Conservation (phyloP, 2,113 vertebrate genomes). For the Oriolus oriolus region DNA sequence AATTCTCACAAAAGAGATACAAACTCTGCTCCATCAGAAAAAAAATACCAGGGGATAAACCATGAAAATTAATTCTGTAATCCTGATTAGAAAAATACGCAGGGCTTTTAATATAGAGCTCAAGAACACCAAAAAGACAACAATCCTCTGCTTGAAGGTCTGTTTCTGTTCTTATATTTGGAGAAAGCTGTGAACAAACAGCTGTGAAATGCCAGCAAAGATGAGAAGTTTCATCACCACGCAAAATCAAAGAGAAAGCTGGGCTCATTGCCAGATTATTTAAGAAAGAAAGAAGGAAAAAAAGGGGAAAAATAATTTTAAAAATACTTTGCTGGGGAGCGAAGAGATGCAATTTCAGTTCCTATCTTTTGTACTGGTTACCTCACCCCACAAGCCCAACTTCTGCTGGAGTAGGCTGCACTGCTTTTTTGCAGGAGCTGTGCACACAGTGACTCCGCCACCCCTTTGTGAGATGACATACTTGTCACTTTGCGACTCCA, state of each 20-base stretch:
- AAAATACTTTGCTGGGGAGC: background rate
- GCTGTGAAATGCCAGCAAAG: conserved; percentile 39
- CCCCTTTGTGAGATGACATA: background rate
- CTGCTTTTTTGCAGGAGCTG: background rate
- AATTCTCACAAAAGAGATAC: background rate
- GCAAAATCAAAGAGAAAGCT: background rate
- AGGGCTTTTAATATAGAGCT: conserved; percentile 4
- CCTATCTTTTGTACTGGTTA: background rate
- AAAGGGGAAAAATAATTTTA: background rate
- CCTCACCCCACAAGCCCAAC: background rate
- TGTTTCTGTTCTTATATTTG: conserved; percentile 6
- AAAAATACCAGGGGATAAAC: conserved; percentile 11
- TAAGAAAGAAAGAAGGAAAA: background rate
- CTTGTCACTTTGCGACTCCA: background rate
- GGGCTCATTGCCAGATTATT: conserved; percentile 19
- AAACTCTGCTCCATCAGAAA: background rate
- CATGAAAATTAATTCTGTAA: conserved; percentile 61
- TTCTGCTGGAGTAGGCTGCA: background rate
- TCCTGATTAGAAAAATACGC: conserved; percentile 51
- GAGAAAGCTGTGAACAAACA: conserved; percentile 45
- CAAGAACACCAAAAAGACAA: conserved; percentile 15
- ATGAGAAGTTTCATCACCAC: background rate
- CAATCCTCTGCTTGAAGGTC: background rate
- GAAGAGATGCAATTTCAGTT: background rate
- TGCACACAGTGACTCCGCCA: background rate